Evolutionary conservation across 2,888 invertebrate genomes (phyloP), one percentile per base, ranked within the genome.

Genomic region (Phrixothrix hirtus): DNA sequence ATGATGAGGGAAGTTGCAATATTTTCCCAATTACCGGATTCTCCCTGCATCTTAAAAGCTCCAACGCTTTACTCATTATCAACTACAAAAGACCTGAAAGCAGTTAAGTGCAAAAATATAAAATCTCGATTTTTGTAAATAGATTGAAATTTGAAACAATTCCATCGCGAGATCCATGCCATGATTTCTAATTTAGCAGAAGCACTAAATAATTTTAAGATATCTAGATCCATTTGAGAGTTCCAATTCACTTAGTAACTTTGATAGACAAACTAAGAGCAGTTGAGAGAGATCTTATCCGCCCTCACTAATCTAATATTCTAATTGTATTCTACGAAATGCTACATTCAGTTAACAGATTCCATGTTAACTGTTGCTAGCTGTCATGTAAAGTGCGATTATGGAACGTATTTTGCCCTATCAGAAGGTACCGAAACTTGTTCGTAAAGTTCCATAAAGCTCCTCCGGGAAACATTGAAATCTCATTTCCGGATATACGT

Each of bases 321-420:
- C 75, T 76, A 76, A 76, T 76, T 76, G 75, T 75, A 75, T 76
- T 75, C 73, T 69, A 64, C 66, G 75, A 74, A 75, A 75, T 74
- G 75, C 71, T 73, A 70, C 74, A 70, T 75, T 72, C 73, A 75
- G 75, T 76, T 76, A 76, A 72, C 75, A 70, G 74, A 73, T 75
- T 74, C 70, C 68, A 66, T 69, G 72, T 73, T 74, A 74, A 74
- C 74, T 72, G 72, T 73, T 73, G 70, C 69, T 64, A 62, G 58
- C 59, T 59, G 42, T 39, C 38, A 12, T 26, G 51, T 46, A 50
- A 46, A 44, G 46, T 43, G 63, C 67, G 60, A 68, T 60, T 62
- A 55, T 67, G 60, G 62, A 49, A 65, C 65, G 59, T 64, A 63
- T 47, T 45, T 48, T 36, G 32, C 47, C 42, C 39, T 41, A 42